Conservation (phyloP, 2,113 vertebrate genomes). For the Pardalotus punctatus region DNA sequence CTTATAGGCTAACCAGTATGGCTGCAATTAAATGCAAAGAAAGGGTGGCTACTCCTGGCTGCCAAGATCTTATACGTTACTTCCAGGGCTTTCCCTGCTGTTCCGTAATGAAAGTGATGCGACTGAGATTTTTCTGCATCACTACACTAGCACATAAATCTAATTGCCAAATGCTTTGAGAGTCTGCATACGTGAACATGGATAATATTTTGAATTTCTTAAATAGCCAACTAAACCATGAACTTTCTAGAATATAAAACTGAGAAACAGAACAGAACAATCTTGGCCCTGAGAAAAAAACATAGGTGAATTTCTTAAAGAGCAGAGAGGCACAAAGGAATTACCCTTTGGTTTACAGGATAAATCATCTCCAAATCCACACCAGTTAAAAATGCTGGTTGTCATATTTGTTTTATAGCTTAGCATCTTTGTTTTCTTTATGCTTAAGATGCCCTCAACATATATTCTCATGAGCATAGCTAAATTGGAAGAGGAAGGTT, state of each 20-base stretch:
- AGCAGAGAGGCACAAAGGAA: neutral
- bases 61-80: neutral
- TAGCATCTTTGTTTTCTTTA: slow-evolving; percentile 28
- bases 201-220: neutral
- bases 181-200: neutral
- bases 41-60: neutral
- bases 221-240: neutral
- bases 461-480: neutral
- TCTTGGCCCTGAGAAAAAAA: neutral
- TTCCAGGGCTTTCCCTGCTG: neutral
- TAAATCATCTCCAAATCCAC: neutral
- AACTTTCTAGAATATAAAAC: neutral
- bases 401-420: slow-evolving; percentile 14
- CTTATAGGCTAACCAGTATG: neutral
- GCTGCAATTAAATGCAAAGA: neutral
- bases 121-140: neutral
- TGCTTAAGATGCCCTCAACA: neutral
- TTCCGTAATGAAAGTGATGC: neutral
- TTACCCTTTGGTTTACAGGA: neutral
- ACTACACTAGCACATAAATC: neutral
- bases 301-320: neutral
- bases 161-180: neutral
- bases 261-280: neutral
- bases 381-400: slow-evolving; percentile 1
- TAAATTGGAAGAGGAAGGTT: slow-evolving; percentile 24